Evolutionary conservation across 2,888 invertebrate genomes (phyloP).

Genomic region (Adelphocoris suturalis): DNA sequence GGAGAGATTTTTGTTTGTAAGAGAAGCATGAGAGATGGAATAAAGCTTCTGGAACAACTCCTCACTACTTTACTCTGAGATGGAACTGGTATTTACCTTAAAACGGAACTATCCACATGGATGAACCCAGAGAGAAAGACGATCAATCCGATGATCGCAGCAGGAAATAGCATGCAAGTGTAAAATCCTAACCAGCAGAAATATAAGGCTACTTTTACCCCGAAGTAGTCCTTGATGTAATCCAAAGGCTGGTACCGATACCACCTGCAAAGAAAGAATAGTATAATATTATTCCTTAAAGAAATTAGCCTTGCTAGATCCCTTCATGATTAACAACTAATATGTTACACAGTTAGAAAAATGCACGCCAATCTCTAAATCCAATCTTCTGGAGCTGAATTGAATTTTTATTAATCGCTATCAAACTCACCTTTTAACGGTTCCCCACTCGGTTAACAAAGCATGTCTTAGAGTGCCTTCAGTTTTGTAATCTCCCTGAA

Average conservation of each 20-base stretch:
- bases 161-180: slow-evolving; percentile 81
- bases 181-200: slow-evolving; percentile 83
- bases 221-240: slow-evolving; percentile 82
- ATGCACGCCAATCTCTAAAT: no score
- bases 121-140: slow-evolving; percentile 81
- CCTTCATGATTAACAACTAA: no score
- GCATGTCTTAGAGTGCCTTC: slow-evolving; percentile 50
- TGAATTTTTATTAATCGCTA: no score
- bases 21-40: no score
- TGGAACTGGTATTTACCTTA: slow-evolving; percentile 52
- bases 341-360: no score
- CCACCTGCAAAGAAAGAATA: slow-evolving; percentile 78
- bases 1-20: neutral
- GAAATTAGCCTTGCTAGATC: no score
- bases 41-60: no score
- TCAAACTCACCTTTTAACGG: slow-evolving; percentile 36
- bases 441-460: slow-evolving; percentile 45
- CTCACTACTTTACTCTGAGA: no score
- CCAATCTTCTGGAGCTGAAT: no score
- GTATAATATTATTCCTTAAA: neutral
- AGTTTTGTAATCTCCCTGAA: slow-evolving; percentile 49
- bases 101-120: slow-evolving; percentile 77
- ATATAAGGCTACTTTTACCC: slow-evolving; percentile 82
- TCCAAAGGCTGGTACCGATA: slow-evolving; percentile 82
- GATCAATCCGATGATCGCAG: slow-evolving; percentile 80